Evolutionary conservation across 2,888 invertebrate species (phyloP).

Genomic region (Penaeus monodon): DNA sequence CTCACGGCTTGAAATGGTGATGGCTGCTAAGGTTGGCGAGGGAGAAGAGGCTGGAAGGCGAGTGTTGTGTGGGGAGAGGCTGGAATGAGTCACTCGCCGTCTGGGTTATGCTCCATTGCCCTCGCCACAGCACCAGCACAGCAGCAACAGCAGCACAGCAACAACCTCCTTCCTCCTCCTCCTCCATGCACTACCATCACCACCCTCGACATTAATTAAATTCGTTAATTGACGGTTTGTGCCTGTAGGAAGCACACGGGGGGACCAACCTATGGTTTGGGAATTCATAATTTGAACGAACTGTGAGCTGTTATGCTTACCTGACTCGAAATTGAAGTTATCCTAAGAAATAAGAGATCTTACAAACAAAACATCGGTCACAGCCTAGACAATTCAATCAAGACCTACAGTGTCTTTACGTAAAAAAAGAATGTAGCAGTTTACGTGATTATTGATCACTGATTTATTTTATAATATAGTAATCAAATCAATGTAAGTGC

Average conservation of each 20-base stretch:
- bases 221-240: conserved; percentile 1
- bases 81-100: conserved; percentile 48
- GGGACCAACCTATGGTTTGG: not conserved
- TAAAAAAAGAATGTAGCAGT: not conserved
- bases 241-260: not conserved
- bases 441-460: not conserved
- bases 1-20: conserved; percentile 13
- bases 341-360: conserved; percentile 46
- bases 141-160: conserved; percentile 11
- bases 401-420: not conserved
- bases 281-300: not conserved
- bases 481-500: not conserved
- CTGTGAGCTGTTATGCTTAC: not conserved
- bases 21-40: not conserved
- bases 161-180: conserved; percentile 10
- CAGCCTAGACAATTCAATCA: conserved; percentile 30
- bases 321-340: conserved; percentile 34
- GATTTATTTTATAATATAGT: not conserved
- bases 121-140: conserved; percentile 33
- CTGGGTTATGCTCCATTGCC: conserved; percentile 49
- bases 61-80: conserved; percentile 8
- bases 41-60: conserved; percentile 12
- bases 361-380: conserved; percentile 54
- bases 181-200: conserved; percentile 1
- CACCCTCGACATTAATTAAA: conserved; percentile 15